Conservation (phyloP, 2,797 vertebrate species). For the Phrynocephalus guinanensis region DNA sequence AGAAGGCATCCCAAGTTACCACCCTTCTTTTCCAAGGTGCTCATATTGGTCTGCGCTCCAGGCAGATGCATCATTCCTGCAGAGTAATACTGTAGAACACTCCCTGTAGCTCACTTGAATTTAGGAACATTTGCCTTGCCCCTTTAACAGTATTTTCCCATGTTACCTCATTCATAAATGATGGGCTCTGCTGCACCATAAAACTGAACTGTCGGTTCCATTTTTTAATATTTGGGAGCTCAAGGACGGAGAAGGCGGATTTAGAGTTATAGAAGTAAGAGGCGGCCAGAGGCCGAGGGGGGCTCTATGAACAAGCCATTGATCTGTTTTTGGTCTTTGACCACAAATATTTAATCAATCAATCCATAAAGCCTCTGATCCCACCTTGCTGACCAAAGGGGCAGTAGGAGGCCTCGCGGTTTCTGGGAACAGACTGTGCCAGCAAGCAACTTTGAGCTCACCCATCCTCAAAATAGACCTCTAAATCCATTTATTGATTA, state of each 20-base stretch:
- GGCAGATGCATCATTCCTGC: neutral
- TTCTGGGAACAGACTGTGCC: neutral
- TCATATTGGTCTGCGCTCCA: neutral
- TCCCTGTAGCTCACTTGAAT: neutral
- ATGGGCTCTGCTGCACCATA: neutral
- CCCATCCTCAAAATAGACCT: neutral
- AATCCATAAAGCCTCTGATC: too few species aligned
- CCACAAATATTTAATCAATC: too few species aligned
- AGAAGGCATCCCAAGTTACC: neutral
- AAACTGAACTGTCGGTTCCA: neutral
- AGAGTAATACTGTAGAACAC: neutral
- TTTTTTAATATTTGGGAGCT: slow-evolving; percentile 17
- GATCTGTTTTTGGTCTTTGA: too few species aligned
- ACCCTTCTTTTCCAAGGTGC: neutral
- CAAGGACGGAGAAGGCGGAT: neutral
- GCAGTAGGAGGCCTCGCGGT: neutral
- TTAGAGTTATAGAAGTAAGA: neutral
- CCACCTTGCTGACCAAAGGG: neutral
- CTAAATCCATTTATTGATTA: neutral
- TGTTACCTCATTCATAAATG: neutral
- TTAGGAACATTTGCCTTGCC: neutral
- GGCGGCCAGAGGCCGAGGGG: too few species aligned
- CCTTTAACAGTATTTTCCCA: slow-evolving; percentile 10
- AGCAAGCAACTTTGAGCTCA: neutral
- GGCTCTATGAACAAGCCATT: too few species aligned